Evolutionary conservation across 2,797 vertebrate species (phyloP), one percentile per base, ranked within the genome.

Genomic region (Danionella dracula): DNA sequence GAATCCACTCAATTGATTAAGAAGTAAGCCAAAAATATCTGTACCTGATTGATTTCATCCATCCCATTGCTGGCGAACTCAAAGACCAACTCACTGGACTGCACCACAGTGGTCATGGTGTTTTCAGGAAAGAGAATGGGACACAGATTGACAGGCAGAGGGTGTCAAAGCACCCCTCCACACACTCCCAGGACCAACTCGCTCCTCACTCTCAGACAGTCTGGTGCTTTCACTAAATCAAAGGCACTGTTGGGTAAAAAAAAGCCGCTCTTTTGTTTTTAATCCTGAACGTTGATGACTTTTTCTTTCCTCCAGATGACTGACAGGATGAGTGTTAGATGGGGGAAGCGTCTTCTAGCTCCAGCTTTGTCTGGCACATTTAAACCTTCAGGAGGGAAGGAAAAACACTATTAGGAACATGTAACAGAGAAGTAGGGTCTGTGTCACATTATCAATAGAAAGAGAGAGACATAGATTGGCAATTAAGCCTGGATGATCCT

Each of bases 61-160:
- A 93, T 93, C 71, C 91, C 91, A 77, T 92, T 93, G 85, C 90
- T 93, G 81, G 92, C 90, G 55, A 93, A 93, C 68, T 94, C 93
- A 76, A 94, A 93, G 77, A 93, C 86, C 79, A 94, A 84, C 72
- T 94, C 92, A 23, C 72, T 89, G 66, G 91, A 81, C 71, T 93
- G 91, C 17, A 93, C 80, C 21, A 88, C 90, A 66, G 92, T 88
- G 72, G 90, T 90, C 92, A 93, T 94, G 82, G 78, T 81, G 78
- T 79, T 34, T 64, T 15, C 53, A 53, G 70, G 17, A 81, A 71
- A 75, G 42, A 17, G 71, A 55, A 64, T 20, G 53, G 71, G 59
- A 66, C 78, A 63, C 61, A 51, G 66, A 57, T 60, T 72, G 38
- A 66, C 70, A 71, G 71, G 70, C 68, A 67, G 59, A 38, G 55